Percentiles rank a stretch among this genome's conserved stretches.
These are phyloP conservation scores for Scaptomyza montana DNA, from an alignment of 1,140 invertebrate genomes.

Conservation along the genomic window DNA sequence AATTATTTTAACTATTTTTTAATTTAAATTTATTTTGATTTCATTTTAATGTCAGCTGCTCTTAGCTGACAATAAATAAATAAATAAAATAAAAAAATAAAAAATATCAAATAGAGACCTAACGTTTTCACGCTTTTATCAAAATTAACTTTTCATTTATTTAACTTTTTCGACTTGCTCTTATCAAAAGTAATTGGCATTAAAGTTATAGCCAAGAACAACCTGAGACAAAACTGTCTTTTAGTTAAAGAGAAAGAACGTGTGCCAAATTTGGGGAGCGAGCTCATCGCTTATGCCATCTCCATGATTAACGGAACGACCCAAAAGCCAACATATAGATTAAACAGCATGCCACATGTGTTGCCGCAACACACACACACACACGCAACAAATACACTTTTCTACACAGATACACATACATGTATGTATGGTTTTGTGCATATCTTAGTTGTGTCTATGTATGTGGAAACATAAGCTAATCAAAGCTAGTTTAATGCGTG, in stretches of 20 bases:
- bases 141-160: too few relatives aligned
- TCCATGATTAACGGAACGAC: conserved; percentile 73
- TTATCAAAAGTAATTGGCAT: too few relatives aligned
- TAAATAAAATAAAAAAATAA: too few relatives aligned
- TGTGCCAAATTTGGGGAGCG: conserved; percentile 30
- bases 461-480: conserved; percentile 75
- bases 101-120: too few relatives aligned
- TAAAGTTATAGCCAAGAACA: too few relatives aligned
- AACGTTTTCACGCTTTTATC: too few relatives aligned
- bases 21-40: too few relatives aligned
- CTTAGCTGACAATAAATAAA: too few relatives aligned
- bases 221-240: not conserved
- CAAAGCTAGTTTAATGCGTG: conserved; percentile 81
- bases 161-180: too few relatives aligned
- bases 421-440: conserved; percentile 68
- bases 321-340: conserved; percentile 73
- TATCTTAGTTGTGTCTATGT: conserved; percentile 59
- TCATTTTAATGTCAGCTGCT: too few relatives aligned
- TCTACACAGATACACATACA: conserved; percentile 32
- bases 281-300: conserved; percentile 78
- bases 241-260: not conserved
- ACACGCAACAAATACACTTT: conserved; percentile 12
- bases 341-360: conserved; percentile 71
- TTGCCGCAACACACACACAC: conserved; percentile 19
- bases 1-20: too few relatives aligned